A percentile compares a stretch with the other conserved stretches of the same genome.
phyloP scores from a whole-genome alignment of 2,888 invertebrate genomes.

The Tenthredo livida region DNA sequence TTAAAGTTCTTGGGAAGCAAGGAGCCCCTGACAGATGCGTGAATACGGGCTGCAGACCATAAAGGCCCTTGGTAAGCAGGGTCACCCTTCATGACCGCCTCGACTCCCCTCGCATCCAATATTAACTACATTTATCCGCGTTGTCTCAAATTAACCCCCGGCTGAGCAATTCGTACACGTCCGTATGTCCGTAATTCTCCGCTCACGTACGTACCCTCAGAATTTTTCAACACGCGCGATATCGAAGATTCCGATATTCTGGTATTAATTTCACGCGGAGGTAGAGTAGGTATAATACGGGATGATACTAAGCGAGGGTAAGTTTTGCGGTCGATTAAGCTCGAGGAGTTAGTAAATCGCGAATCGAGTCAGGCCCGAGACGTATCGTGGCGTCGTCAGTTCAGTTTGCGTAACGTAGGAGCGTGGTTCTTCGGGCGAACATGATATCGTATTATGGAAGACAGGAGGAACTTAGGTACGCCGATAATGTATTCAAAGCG shows the following conservation, averaged over 20 bases:
- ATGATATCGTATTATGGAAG: conserved; percentile 66
- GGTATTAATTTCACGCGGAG: neutral
- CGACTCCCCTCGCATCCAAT: conserved; percentile 69
- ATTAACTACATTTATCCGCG: conserved; percentile 78
- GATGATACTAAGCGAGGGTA: conserved; percentile 9
- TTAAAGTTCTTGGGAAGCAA: conserved; percentile 33
- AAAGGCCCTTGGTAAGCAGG: conserved; percentile 39
- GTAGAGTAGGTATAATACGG: neutral
- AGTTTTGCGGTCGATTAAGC: conserved; percentile 20
- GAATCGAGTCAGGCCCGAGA: conserved; percentile 16
- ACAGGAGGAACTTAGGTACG: conserved; percentile 57
- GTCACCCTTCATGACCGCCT: conserved; percentile 27
- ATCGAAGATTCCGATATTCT: neutral
- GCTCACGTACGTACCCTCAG: neutral
- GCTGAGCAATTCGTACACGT: conserved; percentile 34
- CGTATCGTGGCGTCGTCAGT: conserved; percentile 26
- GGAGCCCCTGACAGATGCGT: conserved; percentile 42
- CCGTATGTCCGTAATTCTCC: neutral
- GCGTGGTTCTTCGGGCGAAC: conserved; percentile 54
- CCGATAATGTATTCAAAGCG: conserved; percentile 75
- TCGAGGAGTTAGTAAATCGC: conserved; percentile 17
- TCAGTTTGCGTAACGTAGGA: neutral
- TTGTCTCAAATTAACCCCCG: conserved; percentile 77
- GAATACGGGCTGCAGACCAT: conserved; percentile 27
- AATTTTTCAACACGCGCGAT: neutral